A percentile compares a stretch with the other conserved stretches of the same genome.
Conservation (phyloP, 2,888 invertebrate genomes). For the Prosopocoilus inquinatus region DNA sequence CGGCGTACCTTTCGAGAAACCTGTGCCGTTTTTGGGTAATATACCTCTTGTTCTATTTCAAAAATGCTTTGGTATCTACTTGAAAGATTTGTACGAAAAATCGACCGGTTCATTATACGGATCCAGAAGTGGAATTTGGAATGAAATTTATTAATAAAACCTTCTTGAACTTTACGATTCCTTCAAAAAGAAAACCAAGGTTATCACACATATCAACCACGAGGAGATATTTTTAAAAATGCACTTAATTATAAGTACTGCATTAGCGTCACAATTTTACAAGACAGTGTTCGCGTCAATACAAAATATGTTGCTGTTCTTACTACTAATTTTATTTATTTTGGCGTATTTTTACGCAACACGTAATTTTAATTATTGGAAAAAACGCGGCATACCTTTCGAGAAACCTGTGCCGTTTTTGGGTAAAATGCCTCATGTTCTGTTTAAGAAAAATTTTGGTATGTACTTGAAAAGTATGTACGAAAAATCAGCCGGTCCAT, state of each 20-base stretch:
- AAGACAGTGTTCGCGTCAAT: too few relatives aligned
- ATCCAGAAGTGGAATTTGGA: too few relatives aligned
- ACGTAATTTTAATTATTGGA: slow-evolving; percentile 50
- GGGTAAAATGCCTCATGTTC: slow-evolving; percentile 48
- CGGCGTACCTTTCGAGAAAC: slow-evolving; percentile 44
- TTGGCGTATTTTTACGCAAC: neutral
- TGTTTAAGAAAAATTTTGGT: slow-evolving; percentile 39
- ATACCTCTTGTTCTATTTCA: slow-evolving; percentile 42
- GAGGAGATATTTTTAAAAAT: too few relatives aligned
- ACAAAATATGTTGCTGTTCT: too few relatives aligned
- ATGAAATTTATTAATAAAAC: too few relatives aligned
- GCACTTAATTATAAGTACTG: too few relatives aligned
- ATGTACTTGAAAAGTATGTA: slow-evolving; percentile 39
- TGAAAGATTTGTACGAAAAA: slow-evolving; percentile 37
- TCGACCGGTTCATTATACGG: slow-evolving; percentile 46
- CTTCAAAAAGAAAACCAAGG: too few relatives aligned
- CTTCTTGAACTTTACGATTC: too few relatives aligned
- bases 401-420: slow-evolving; percentile 46
- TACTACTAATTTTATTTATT: too few relatives aligned
- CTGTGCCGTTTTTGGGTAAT: slow-evolving; percentile 49
- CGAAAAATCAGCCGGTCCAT: slow-evolving; percentile 32
- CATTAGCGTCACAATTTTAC: too few relatives aligned
- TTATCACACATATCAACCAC: too few relatives aligned
- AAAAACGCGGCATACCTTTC: slow-evolving; percentile 43
- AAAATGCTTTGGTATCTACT: slow-evolving; percentile 38